phyloP scores from a whole-genome alignment of 2,888 invertebrate species.

The Parthenolecanium corni region DNA sequence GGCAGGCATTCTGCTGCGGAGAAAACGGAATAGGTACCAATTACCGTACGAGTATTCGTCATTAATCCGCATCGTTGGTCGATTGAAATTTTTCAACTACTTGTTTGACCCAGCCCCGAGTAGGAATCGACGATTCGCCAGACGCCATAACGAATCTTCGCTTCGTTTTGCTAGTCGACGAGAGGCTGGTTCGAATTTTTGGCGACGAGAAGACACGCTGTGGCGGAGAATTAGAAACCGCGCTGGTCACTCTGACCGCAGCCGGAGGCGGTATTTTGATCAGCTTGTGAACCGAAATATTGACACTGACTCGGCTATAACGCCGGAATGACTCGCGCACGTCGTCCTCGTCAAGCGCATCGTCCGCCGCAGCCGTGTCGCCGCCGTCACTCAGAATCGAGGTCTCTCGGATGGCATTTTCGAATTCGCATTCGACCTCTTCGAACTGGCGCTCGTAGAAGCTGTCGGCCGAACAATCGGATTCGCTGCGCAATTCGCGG shows the following conservation, averaged over 20 bases:
- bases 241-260: constrained; percentile 38
- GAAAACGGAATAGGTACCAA: too few relatives aligned
- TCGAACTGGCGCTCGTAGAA: constrained; percentile 66
- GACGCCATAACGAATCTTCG: constrained; percentile 37
- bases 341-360: background rate
- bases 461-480: constrained; percentile 49
- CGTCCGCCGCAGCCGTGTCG: background rate
- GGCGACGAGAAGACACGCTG: too few relatives aligned
- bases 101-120: constrained; percentile 58
- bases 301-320: constrained; percentile 33
- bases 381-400: constrained; percentile 1
- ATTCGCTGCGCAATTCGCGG: constrained; percentile 37
- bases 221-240: too few relatives aligned
- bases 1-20: too few relatives aligned
- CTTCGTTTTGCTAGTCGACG: background rate
- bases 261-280: constrained; percentile 48
- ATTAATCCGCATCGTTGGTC: background rate
- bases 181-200: too few relatives aligned
- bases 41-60: too few relatives aligned
- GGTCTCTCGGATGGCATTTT: constrained; percentile 48
- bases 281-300: constrained; percentile 27
- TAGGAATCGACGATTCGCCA: constrained; percentile 36
- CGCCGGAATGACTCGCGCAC: constrained; percentile 49
- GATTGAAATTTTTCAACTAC: constrained; percentile 58
- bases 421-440: constrained; percentile 56